Percentiles rank a stretch among this genome's conserved stretches.
phyloP scores from a whole-genome alignment of 2,888 invertebrate species.

The Zootermopsis nevadensis region DNA sequence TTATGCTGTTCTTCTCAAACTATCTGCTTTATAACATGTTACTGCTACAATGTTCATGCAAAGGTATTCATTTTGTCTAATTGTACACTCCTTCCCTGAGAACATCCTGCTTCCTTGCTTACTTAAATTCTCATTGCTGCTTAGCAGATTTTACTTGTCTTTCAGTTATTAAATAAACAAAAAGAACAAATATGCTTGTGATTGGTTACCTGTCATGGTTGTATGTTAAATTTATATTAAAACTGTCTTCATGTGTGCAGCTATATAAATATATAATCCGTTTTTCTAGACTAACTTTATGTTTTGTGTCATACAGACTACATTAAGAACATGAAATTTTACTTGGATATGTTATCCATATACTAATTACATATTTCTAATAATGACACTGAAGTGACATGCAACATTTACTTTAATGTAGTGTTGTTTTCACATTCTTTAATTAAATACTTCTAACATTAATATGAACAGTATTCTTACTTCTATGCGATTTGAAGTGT shows the following conservation, averaged over 20 bases:
- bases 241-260: neutral
- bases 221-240: constrained; percentile 7
- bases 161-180: constrained; percentile 17
- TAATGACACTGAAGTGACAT: too few relatives aligned
- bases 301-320: too few relatives aligned
- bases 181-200: constrained; percentile 45
- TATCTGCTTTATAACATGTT: neutral
- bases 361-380: neutral
- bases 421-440: too few relatives aligned
- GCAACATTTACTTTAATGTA: too few relatives aligned
- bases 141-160: constrained; percentile 18
- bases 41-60: neutral
- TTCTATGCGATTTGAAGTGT: too few relatives aligned
- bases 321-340: neutral
- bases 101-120: neutral
- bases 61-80: neutral
- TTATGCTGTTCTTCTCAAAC: neutral
- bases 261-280: neutral
- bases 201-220: constrained; percentile 47
- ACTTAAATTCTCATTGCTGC: neutral
- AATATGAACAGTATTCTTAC: too few relatives aligned
- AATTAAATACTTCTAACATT: too few relatives aligned
- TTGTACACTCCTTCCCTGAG: neutral
- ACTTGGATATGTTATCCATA: neutral
- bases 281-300: neutral